Evolutionary conservation across 1,140 invertebrate species (phyloP).

Genomic region (Apolygus lucorum): DNA sequence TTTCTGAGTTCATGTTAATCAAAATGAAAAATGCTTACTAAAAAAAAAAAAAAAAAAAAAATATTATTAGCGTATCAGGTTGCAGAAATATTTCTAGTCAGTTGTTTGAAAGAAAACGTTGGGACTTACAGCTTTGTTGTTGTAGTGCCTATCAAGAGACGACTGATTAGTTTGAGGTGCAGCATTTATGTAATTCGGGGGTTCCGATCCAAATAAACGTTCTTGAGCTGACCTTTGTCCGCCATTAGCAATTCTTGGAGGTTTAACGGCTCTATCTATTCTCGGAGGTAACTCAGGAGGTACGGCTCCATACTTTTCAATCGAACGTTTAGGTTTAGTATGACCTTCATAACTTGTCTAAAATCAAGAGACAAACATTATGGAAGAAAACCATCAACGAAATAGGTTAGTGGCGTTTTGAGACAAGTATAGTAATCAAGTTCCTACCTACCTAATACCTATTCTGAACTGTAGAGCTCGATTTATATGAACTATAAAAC

Average conservation of each 20-base stretch:
- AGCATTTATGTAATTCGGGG: slow-evolving; percentile 49
- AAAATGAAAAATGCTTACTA: too few relatives aligned
- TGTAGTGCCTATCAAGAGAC: slow-evolving; percentile 46
- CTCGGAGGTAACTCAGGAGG: slow-evolving; percentile 74
- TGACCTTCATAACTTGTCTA: slow-evolving; percentile 34
- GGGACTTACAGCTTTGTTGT: slow-evolving; percentile 47
- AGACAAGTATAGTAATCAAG: too few relatives aligned
- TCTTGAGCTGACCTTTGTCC: slow-evolving; percentile 45
- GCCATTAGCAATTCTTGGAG: slow-evolving; percentile 40
- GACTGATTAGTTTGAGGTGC: slow-evolving; percentile 44
- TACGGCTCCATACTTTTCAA: slow-evolving; percentile 27
- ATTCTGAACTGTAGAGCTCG: too few relatives aligned
- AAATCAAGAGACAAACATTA: slow-evolving; percentile 23
- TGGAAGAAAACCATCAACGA: too few relatives aligned
- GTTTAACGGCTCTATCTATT: slow-evolving; percentile 68
- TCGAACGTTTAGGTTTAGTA: slow-evolving; percentile 31
- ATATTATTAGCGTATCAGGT: too few relatives aligned
- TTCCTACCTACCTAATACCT: too few relatives aligned
- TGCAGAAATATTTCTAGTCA: too few relatives aligned
- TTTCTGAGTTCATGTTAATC: too few relatives aligned
- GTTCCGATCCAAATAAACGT: slow-evolving; percentile 50
- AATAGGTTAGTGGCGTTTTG: too few relatives aligned
- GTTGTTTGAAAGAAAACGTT: background rate
- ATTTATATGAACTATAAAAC: too few relatives aligned
- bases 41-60: too few relatives aligned